Evolutionary conservation across 1,140 invertebrate genomes (phyloP).

Genomic region (Formica selysi): DNA sequence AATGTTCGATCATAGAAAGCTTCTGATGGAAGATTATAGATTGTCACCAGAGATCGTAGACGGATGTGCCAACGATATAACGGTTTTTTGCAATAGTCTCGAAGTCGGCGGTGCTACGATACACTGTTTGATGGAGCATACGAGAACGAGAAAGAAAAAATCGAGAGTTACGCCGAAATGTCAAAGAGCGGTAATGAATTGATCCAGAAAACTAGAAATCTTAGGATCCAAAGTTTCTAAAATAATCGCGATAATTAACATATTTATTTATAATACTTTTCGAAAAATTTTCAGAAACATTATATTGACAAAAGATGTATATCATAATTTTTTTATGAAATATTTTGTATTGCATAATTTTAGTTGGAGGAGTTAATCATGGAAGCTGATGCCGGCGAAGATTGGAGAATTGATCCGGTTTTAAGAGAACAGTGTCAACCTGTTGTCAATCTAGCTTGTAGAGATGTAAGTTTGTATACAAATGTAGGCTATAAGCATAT

Average conservation of each 20-base stretch:
- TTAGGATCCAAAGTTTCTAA: neutral
- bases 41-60: slow-evolving; percentile 96
- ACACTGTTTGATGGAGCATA: slow-evolving; percentile 98
- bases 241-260: neutral
- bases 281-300: slow-evolving; percentile 27
- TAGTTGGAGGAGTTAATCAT: slow-evolving; percentile 92
- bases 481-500: slow-evolving; percentile 5
- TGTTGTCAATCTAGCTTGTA: slow-evolving; percentile 92
- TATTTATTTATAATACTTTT: slow-evolving; percentile 45
- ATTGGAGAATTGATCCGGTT: slow-evolving; percentile 97
- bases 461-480: slow-evolving; percentile 85
- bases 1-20: slow-evolving; percentile 95
- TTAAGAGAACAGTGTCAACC: slow-evolving; percentile 94
- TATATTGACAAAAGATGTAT: slow-evolving; percentile 73
- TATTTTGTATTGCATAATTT: slow-evolving; percentile 48
- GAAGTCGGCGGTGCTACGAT: slow-evolving; percentile 95
- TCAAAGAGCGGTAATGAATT: slow-evolving; percentile 88
- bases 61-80: slow-evolving; percentile 95
- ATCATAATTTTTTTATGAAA: slow-evolving; percentile 26
- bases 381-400: slow-evolving; percentile 94
- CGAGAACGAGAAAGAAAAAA: slow-evolving; percentile 88
- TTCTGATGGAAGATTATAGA: slow-evolving; percentile 97
- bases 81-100: slow-evolving; percentile 90
- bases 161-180: slow-evolving; percentile 90
- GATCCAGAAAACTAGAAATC: slow-evolving; percentile 15